Evolutionary conservation across 2,888 invertebrate species (phyloP), one percentile per base, ranked within the genome.

Genomic region (Agrilus biguttatus): DNA sequence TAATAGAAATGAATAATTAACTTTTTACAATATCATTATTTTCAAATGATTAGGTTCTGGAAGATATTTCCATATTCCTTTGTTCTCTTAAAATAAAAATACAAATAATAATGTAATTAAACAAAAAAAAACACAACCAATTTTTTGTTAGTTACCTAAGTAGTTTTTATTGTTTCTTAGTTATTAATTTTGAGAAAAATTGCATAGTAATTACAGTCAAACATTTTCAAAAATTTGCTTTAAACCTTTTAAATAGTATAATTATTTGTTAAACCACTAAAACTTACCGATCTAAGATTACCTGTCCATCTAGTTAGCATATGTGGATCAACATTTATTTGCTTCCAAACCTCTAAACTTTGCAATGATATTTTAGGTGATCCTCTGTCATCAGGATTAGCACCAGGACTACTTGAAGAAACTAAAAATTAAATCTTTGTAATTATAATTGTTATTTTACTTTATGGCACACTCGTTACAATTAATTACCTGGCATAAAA

Each of bases 281-380:
- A 6, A 55, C 66, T 60, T 62, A 80, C 83, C 69, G 79, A 77
- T 50, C 86, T 68, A 49, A 87, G 66, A 68, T 85, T 85, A 48
- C 82, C 81, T 51, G 82, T 81, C 78, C 83, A 87, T 61, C 82
- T 78, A 44, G 81, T 83, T 41, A 88, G 71, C 51, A 75, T 75
- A 45, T 71, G 74, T 17, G 79, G 77, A 60, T 80, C 76, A 5
- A 83, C 69, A 56, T 75, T 72, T 48, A 80, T 71, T 39, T 74
- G 72, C 46, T 75, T 70, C 78, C 80, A 80, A 43, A 75, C 68
- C 53, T 65, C 65, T 19, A 60, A 51, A 19, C 61, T 58, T 14
- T 56, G 49, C n/a, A 51, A 63, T 41, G 70, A 68, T 14, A 62
- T 58, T 19, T 66, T 63, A 40, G 69, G 67, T n/a, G 66, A 67